Percentiles rank a stretch among this genome's conserved stretches.
phyloP scores from a whole-genome alignment of 2,888 invertebrate genomes.

The Drosophila anomalata region DNA sequence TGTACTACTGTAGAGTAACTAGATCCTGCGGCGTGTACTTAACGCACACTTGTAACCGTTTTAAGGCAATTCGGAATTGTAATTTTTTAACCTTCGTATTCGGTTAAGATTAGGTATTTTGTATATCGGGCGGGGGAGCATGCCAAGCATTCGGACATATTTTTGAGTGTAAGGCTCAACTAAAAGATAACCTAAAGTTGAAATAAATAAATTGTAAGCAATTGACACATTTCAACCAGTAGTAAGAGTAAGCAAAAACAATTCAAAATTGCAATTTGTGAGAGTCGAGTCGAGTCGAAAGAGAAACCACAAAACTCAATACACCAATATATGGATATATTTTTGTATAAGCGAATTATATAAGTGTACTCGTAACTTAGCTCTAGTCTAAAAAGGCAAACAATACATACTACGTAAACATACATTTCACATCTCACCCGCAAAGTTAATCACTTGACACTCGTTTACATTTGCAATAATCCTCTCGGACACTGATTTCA shows the following conservation, averaged over 20 bases:
- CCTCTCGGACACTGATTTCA: constrained; percentile 44
- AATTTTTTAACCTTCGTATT: constrained; percentile 25
- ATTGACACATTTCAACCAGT: constrained; percentile 61
- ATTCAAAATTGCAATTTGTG: constrained; percentile 53
- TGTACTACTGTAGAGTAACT: constrained; percentile 3
- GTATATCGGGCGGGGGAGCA: constrained; percentile 44
- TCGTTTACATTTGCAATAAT: constrained; percentile 72
- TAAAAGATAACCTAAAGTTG: constrained; percentile 34
- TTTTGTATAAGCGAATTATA: constrained; percentile 70
- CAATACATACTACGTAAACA: constrained; percentile 23
- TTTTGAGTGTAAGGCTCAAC: constrained; percentile 64
- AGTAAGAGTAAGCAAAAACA: constrained; percentile 15
- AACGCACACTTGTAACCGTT: constrained; percentile 36
- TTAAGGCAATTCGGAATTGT: constrained; percentile 15
- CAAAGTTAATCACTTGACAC: constrained; percentile 55
- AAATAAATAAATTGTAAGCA: constrained; percentile 39
- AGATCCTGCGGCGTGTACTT: constrained; percentile 63
- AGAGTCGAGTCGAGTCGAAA: constrained; percentile 20
- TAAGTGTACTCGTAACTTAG: constrained; percentile 61
- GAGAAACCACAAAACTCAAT: constrained; percentile 24
- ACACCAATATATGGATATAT: constrained; percentile 53
- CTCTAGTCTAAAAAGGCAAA: constrained; percentile 50
- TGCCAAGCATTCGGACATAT: constrained; percentile 76
- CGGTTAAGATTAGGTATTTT: constrained; percentile 32
- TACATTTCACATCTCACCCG: constrained; percentile 38